Conservation (phyloP, 37 sponge, comb jelly and placozoan genomes). For the Agelas oroides region DNA sequence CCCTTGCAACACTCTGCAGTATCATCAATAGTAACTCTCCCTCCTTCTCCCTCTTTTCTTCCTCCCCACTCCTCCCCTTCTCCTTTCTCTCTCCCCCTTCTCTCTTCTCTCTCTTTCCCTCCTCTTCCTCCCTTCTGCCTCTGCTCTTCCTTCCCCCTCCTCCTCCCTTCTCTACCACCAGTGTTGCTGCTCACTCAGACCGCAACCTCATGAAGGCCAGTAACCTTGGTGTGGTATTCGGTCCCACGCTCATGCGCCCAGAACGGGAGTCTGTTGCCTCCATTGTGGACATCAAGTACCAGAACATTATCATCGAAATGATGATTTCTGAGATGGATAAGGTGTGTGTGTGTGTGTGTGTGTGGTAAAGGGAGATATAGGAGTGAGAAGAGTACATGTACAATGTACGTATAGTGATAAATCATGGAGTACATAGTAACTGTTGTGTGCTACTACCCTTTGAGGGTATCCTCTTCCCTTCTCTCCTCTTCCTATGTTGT, state of each 20-base stretch:
- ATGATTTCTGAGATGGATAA: constrained; percentile 77
- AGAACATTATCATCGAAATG: constrained; percentile 88
- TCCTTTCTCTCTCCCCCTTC: too few relatives aligned
- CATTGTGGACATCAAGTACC: constrained; percentile 95
- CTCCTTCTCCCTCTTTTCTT: not conserved
- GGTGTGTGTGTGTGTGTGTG: constrained; percentile 43
- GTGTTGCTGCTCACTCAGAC: constrained; percentile 76
- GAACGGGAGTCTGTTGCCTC: constrained; percentile 89
- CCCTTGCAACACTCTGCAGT: too few relatives aligned
- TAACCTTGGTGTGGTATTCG: constrained; percentile 97
- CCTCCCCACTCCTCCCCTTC: not conserved
- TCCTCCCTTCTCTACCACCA: constrained; percentile 5
- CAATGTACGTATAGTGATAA: too few relatives aligned
- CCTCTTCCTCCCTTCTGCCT: not conserved
- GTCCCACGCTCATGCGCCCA: constrained; percentile 96
- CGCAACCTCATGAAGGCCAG: constrained; percentile 95
- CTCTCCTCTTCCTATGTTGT: too few relatives aligned
- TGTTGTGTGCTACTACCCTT: too few relatives aligned
- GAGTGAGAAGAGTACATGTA: not conserved
- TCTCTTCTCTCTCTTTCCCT: not conserved
- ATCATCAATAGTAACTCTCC: too few relatives aligned
- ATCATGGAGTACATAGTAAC: too few relatives aligned
- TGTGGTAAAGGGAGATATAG: not conserved
- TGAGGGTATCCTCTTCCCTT: too few relatives aligned
- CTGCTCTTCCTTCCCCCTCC: not conserved